phyloP scores from a whole-genome alignment of 2,888 invertebrate species.

The Hipparchia sbordonii region DNA sequence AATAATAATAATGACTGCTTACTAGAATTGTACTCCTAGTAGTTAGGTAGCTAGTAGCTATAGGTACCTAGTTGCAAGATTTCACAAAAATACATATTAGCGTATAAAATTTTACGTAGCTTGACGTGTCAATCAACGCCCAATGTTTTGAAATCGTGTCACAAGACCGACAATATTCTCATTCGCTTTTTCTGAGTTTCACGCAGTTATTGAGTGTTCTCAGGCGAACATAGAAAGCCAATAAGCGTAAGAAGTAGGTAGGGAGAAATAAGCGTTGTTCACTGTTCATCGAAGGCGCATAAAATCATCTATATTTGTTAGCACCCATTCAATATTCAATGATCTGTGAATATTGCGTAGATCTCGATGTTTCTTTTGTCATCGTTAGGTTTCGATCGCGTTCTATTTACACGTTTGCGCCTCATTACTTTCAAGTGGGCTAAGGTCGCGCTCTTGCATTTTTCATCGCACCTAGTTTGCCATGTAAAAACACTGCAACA shows the following conservation, averaged over 20 bases:
- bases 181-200: slow-evolving; percentile 47
- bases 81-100: slow-evolving; percentile 8
- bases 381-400: slow-evolving; percentile 16
- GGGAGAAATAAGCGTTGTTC: slow-evolving; percentile 19
- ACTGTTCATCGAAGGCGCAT: slow-evolving; percentile 21
- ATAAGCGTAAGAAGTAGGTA: slow-evolving; percentile 8
- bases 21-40: background rate
- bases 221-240: slow-evolving; percentile 17
- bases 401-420: slow-evolving; percentile 39
- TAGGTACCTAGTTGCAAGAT: background rate
- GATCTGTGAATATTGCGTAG: slow-evolving; percentile 16
- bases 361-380: slow-evolving; percentile 18
- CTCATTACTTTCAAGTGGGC: slow-evolving; percentile 61
- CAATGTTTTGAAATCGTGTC: slow-evolving; percentile 53
- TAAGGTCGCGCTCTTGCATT: slow-evolving; percentile 73
- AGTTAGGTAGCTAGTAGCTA: background rate
- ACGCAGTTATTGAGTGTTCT: slow-evolving; percentile 41
- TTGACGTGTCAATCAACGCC: slow-evolving; percentile 36
- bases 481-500: slow-evolving; percentile 43
- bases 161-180: slow-evolving; percentile 40
- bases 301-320: slow-evolving; percentile 4
- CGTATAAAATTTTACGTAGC: slow-evolving; percentile 35
- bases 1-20: background rate
- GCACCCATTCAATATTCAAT: slow-evolving; percentile 26
- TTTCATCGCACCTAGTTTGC: slow-evolving; percentile 56